Percentiles rank a stretch among this genome's conserved stretches.
These are phyloP conservation scores for Cerastoderma edule DNA, from an alignment of 2,888 invertebrate species.

Conservation along the genomic window DNA sequence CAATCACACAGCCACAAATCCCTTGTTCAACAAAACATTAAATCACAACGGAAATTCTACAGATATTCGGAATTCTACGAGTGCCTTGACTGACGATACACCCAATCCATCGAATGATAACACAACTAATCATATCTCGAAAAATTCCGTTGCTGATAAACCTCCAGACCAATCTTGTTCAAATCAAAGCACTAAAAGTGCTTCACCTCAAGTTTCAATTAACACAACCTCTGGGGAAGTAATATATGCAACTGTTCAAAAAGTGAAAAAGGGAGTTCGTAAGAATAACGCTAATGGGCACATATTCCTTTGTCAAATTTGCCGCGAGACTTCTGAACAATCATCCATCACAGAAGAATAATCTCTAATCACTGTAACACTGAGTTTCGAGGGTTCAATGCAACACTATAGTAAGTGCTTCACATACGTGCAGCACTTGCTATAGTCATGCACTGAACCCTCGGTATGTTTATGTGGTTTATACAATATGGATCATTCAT, in stretches of 20 bases:
- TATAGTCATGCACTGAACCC: too few species aligned
- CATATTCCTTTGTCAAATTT: constrained; percentile 2
- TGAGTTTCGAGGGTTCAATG: too few species aligned
- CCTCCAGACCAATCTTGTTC: neutral
- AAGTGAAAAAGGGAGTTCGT: neutral
- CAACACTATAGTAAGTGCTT: too few species aligned
- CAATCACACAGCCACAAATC: too few species aligned
- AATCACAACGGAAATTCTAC: too few species aligned
- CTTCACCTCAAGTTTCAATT: neutral
- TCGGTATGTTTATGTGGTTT: too few species aligned
- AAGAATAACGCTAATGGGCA: neutral
- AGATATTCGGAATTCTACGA: too few species aligned
- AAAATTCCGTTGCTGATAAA: neutral
- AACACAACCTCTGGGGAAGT: constrained; percentile 3
- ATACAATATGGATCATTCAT: too few species aligned
- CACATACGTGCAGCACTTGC: too few species aligned
- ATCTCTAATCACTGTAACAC: too few species aligned
- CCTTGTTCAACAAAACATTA: too few species aligned
- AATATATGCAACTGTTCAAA: constrained; percentile 8
- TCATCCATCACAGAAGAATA: neutral
- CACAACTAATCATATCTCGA: neutral
- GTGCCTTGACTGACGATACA: too few species aligned
- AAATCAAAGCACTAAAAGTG: neutral
- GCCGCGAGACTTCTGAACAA: neutral
- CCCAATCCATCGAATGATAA: neutral